A percentile compares a stretch with the other conserved stretches of the same genome.
Evolutionary conservation across 2,888 invertebrate genomes (phyloP).

Genomic region (Brachyptera putata): DNA sequence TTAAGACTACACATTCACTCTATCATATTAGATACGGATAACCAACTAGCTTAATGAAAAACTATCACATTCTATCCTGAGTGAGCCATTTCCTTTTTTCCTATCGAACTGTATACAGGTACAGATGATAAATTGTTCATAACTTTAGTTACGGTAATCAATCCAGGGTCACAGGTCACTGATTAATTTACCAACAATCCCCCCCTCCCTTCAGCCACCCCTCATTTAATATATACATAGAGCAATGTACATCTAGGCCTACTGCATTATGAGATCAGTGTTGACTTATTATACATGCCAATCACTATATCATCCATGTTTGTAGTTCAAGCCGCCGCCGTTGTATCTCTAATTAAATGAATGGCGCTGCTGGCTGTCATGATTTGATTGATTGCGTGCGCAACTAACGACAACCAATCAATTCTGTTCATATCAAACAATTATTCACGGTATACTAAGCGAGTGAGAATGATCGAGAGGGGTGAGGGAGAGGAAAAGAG

Average conservation of each 20-base stretch:
- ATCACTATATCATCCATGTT: background rate
- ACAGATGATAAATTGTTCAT: too few species aligned
- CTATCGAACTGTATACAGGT: too few species aligned
- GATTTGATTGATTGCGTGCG: constrained; percentile 1
- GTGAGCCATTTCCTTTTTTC: too few species aligned
- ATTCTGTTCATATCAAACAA: constrained; percentile 8
- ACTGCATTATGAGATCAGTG: background rate
- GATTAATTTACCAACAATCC: background rate
- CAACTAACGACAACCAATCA: constrained; percentile 9
- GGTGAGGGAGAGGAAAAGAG: too few species aligned
- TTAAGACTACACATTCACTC: too few species aligned
- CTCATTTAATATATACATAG: too few species aligned
- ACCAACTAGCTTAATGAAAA: too few species aligned
- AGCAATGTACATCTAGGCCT: background rate
- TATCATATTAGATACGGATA: too few species aligned
- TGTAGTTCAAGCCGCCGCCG: background rate
- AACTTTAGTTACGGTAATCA: constrained; percentile 5
- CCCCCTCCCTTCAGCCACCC: background rate
- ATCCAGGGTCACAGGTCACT: background rate
- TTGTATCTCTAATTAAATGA: background rate
- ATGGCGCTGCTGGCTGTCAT: background rate
- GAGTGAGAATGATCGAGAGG: too few species aligned
- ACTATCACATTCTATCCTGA: too few species aligned
- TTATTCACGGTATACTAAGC: constrained; percentile 15
- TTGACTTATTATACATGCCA: too few species aligned